Evolutionary conservation across 2,888 invertebrate genomes (phyloP).

Genomic region (Cerceris rybyensis): DNA sequence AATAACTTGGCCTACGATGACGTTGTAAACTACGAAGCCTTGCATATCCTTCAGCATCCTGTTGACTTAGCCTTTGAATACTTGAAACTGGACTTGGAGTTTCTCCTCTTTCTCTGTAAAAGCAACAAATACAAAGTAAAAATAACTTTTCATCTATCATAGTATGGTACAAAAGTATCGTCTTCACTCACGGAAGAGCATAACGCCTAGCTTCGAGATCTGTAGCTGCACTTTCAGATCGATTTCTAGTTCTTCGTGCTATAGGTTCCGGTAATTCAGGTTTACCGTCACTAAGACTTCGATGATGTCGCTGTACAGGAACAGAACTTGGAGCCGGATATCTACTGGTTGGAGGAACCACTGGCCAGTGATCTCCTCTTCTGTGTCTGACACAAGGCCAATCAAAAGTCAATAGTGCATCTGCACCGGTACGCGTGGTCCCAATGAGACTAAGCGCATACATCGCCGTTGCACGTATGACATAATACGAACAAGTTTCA

Average conservation of each 20-base stretch:
- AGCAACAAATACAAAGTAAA: neutral
- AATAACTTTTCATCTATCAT: neutral
- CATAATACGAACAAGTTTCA: slow-evolving; percentile 91
- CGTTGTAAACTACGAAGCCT: slow-evolving; percentile 87
- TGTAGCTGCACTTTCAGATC: slow-evolving; percentile 80
- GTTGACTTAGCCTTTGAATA: slow-evolving; percentile 89
- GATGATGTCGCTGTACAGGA: slow-evolving; percentile 77
- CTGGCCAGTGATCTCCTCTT: slow-evolving; percentile 78
- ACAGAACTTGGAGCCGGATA: slow-evolving; percentile 71
- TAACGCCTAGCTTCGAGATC: slow-evolving; percentile 77
- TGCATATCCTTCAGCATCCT: slow-evolving; percentile 90
- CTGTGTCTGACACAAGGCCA: slow-evolving; percentile 79
- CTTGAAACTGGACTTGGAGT: slow-evolving; percentile 95
- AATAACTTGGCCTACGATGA: slow-evolving; percentile 86
- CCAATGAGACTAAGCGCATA: slow-evolving; percentile 93
- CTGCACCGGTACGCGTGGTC: slow-evolving; percentile 92
- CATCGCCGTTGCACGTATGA: slow-evolving; percentile 94
- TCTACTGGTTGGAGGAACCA: slow-evolving; percentile 69
- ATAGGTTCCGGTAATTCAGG: slow-evolving; percentile 75
- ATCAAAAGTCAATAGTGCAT: slow-evolving; percentile 83
- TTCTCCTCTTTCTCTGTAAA: slow-evolving; percentile 87
- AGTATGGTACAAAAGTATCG: neutral
- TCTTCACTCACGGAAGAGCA: slow-evolving; percentile 71
- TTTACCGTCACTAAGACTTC: slow-evolving; percentile 80
- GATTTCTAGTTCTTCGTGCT: slow-evolving; percentile 76